A percentile compares a stretch with the other conserved stretches of the same genome.
Conservation (phyloP, 2,797 vertebrate species). For the Buceros bicornis region DNA sequence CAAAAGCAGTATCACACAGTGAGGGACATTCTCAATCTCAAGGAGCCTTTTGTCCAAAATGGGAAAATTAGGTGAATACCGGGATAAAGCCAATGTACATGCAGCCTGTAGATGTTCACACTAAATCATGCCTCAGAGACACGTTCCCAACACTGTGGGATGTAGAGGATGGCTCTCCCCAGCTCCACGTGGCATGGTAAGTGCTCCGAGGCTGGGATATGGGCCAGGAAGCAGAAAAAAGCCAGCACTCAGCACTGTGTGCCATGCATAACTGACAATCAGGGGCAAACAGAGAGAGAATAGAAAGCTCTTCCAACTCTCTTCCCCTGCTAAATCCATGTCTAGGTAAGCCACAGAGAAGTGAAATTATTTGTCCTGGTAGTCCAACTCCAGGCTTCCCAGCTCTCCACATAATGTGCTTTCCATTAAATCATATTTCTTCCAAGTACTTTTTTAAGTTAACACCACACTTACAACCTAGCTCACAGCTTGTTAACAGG, state of each 20-base stretch:
- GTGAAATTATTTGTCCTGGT: not conserved
- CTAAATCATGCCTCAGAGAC: not conserved
- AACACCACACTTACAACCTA: not conserved
- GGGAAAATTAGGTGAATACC: not conserved
- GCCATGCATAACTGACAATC: not conserved
- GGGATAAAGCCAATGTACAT: not conserved
- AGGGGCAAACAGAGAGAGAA: not conserved
- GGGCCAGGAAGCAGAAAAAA: not conserved
- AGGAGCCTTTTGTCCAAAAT: not conserved
- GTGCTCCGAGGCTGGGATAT: not conserved
- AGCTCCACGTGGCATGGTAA: not conserved
- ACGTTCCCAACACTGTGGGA: not conserved
- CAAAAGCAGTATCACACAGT: not conserved
- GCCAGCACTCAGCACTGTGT: rapidly evolving
- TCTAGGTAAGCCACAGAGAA: not conserved
- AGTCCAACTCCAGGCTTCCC: not conserved
- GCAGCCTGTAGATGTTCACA: not conserved
- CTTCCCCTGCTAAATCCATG: not conserved
- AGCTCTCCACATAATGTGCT: not conserved
- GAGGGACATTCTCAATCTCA: not conserved
- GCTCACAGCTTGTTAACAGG: not conserved
- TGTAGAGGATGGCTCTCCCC: not conserved
- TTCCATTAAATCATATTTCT: not conserved
- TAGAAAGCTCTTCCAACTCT: not conserved
- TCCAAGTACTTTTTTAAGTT: not conserved